A percentile compares a stretch with the other conserved stretches of the same genome.
phyloP scores from a whole-genome alignment of 2,888 invertebrate genomes.

The Lymantria dispar region DNA sequence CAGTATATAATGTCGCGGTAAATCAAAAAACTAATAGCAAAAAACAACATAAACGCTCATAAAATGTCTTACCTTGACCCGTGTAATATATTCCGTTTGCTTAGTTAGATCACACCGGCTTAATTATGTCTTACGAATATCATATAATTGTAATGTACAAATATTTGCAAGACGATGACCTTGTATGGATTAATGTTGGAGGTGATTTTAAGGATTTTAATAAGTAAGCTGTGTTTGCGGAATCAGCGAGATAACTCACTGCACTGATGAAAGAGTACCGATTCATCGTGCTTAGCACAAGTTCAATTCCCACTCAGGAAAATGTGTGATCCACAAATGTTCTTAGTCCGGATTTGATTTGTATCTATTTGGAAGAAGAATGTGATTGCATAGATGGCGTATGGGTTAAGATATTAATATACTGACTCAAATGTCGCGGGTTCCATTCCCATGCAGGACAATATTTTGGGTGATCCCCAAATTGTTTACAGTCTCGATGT shows the following conservation, averaged over 20 bases:
- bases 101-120: slow-evolving; percentile 10
- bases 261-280: too few relatives aligned
- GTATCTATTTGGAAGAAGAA: too few relatives aligned
- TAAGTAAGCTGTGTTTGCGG: background rate
- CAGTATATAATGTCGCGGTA: background rate
- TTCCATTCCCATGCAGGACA: too few relatives aligned
- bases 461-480: too few relatives aligned
- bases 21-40: background rate
- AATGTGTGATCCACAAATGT: background rate
- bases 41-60: background rate
- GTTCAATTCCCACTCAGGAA: too few relatives aligned
- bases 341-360: too few relatives aligned
- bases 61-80: slow-evolving; percentile 1
- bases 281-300: too few relatives aligned
- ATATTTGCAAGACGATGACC: slow-evolving; percentile 4
- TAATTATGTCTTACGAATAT: slow-evolving; percentile 3
- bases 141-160: slow-evolving; percentile 4
- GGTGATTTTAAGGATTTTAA: background rate
- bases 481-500: too few relatives aligned
- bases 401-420: too few relatives aligned
- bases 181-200: background rate
- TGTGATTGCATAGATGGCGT: too few relatives aligned
- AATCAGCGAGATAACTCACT: background rate
- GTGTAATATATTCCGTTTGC: slow-evolving; percentile 12
- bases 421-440: too few relatives aligned